Evolutionary conservation across 2,113 vertebrate genomes (phyloP).

Genomic region (Brienomyrus longianalis): DNA sequence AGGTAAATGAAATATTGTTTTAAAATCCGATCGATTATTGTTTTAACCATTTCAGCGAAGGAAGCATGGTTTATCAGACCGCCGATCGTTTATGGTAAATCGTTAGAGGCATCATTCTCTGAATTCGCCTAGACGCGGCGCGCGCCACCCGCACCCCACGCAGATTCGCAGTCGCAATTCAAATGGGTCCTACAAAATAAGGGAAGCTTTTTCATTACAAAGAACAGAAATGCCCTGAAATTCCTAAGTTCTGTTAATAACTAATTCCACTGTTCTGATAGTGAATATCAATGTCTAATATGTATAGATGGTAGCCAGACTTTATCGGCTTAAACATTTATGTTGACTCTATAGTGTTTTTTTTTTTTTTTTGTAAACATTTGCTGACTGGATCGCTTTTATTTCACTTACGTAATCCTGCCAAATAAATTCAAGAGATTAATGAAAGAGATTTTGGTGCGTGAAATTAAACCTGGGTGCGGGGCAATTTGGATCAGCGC

Average conservation of each 20-base stretch:
- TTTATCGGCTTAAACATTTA: neutral
- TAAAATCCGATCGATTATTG: neutral
- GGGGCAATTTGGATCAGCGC: neutral
- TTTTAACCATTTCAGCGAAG: neutral
- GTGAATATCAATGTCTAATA: neutral
- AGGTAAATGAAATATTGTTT: constrained; percentile 65
- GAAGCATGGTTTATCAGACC: neutral
- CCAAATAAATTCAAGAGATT: neutral
- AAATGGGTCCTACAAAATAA: neutral
- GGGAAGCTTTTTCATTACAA: neutral
- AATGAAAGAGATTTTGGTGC: neutral
- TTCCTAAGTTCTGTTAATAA: neutral
- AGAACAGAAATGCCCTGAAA: neutral
- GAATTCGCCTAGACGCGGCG: neutral
- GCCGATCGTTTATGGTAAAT: neutral
- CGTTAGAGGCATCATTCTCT: neutral
- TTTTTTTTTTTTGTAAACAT: neutral
- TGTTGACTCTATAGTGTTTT: neutral
- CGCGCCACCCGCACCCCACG: neutral
- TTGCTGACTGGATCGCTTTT: neutral
- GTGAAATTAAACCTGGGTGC: neutral
- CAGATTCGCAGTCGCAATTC: neutral
- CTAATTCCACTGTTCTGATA: neutral
- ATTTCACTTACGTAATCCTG: neutral
- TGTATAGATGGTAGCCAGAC: neutral